phyloP scores from a whole-genome alignment of 2,797 vertebrate species.

The Lophius americanus region DNA sequence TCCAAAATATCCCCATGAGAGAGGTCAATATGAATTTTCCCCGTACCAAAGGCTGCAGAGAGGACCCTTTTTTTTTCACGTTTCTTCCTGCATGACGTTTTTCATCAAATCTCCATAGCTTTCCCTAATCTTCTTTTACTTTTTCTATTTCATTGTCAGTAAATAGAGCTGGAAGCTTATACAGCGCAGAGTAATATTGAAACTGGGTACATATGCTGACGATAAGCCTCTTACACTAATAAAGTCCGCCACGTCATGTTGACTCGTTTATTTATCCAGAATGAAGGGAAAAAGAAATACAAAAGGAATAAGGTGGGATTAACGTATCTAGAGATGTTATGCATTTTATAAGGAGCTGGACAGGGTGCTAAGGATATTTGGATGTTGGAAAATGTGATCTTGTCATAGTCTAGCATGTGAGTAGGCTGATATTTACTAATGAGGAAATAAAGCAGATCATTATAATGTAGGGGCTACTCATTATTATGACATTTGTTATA shows the following conservation, averaged over 20 bases:
- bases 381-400: background rate
- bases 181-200: conserved; percentile 54
- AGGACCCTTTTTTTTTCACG: background rate
- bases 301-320: conserved; percentile 52
- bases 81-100: conserved; percentile 53
- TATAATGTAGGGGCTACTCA: no score
- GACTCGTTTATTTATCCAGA: conserved; percentile 55
- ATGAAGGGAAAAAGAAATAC: conserved; percentile 51
- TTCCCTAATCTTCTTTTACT: conserved; percentile 43
- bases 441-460: no score
- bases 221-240: conserved; percentile 80
- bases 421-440: no score
- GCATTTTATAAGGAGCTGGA: conserved; percentile 41
- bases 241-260: conserved; percentile 65
- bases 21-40: conserved; percentile 36
- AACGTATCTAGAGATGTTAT: conserved; percentile 38
- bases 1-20: conserved; percentile 9
- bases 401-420: no score
- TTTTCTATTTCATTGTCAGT: conserved; percentile 58
- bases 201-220: conserved; percentile 64
- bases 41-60: conserved; percentile 15
- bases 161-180: conserved; percentile 57
- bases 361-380: conserved; percentile 31
- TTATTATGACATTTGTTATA: no score
- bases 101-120: conserved; percentile 41